Percentiles rank a stretch among this genome's conserved stretches.
phyloP scores from a whole-genome alignment of 2,113 vertebrate genomes.

The Melierax canorus region DNA sequence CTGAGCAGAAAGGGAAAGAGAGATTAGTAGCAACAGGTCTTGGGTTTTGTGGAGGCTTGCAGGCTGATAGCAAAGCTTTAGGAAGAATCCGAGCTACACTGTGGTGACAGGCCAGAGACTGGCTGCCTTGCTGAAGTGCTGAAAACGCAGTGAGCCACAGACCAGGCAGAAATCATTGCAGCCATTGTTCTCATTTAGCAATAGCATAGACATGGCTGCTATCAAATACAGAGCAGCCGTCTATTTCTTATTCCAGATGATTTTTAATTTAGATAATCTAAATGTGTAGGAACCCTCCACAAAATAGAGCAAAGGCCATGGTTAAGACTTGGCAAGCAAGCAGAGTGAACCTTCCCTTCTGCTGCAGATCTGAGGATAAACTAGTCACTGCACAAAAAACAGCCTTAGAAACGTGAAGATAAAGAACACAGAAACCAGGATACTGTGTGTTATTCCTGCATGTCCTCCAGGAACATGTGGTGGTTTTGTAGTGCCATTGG shows the following conservation, averaged over 20 bases:
- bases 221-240: neutral
- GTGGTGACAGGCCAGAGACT: neutral
- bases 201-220: neutral
- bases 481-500: neutral
- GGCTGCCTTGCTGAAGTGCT: neutral
- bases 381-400: neutral
- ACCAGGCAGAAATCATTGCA: neutral
- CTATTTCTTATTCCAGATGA: neutral
- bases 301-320: neutral
- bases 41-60: neutral
- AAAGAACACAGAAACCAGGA: neutral
- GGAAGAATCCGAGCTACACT: neutral
- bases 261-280: neutral
- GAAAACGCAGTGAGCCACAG: neutral
- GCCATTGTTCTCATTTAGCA: neutral
- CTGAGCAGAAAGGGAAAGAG: neutral
- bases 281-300: neutral
- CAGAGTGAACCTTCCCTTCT: neutral
- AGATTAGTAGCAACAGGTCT: neutral
- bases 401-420: neutral
- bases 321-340: neutral
- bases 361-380: neutral
- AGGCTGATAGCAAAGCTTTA: neutral
- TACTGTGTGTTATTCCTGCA: neutral
- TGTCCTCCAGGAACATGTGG: neutral